Evolutionary conservation across 2,113 vertebrate species (phyloP).

Genomic region (Coturnix japonica): DNA sequence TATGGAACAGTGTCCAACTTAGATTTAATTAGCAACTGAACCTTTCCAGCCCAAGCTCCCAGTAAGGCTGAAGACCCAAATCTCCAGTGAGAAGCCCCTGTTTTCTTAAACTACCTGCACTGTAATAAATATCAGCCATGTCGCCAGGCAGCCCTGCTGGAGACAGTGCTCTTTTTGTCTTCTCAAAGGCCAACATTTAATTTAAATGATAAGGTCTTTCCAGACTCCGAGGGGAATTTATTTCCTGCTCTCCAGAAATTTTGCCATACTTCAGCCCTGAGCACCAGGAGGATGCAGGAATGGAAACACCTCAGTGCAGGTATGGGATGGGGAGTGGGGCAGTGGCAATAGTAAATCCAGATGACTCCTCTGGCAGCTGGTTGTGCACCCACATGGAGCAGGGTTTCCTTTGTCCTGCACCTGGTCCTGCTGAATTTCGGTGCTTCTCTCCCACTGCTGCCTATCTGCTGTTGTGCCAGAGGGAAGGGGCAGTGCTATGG

Average conservation of each 20-base stretch:
- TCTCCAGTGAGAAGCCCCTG: conserved; percentile 66
- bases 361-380: neutral
- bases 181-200: conserved; percentile 73
- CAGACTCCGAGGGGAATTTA: conserved; percentile 60
- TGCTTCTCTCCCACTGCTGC: neutral
- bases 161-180: conserved; percentile 66
- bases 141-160: conserved; percentile 61
- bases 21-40: conserved; percentile 85
- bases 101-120: conserved; percentile 82
- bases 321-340: neutral
- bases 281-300: conserved; percentile 1
- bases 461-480: neutral
- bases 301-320: conserved; percentile 34
- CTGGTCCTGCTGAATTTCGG: neutral
- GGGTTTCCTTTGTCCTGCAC: neutral
- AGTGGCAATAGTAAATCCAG: neutral
- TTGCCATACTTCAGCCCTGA: conserved; percentile 46
- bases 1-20: conserved; percentile 78
- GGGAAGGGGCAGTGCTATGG: neutral
- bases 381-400: rapidly evolving
- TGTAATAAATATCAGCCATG: conserved; percentile 73
- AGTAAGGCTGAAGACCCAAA: conserved; percentile 64
- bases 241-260: conserved; percentile 58
- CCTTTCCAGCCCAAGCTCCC: conserved; percentile 64
- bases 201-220: conserved; percentile 75